Conservation (phyloP, 30 jellyfish, hydroid and myxozoan genomes). For the Catostylus mosaicus region DNA sequence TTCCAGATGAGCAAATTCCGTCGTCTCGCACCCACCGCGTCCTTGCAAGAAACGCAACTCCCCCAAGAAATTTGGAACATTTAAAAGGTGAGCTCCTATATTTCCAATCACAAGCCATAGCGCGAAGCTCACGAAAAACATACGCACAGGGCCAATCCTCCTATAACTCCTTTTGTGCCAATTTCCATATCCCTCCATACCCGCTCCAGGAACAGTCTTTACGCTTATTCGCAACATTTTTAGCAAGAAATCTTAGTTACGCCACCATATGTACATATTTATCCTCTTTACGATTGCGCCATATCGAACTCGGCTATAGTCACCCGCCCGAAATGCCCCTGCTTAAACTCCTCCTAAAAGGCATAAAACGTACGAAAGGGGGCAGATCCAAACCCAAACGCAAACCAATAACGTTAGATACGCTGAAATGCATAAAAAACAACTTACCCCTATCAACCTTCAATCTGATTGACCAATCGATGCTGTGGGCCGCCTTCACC, state of each 20-base stretch:
- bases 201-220: not conserved
- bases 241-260: not conserved
- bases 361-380: not conserved
- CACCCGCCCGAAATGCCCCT: not conserved
- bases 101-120: not conserved
- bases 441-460: not conserved
- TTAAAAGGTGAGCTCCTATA: not conserved
- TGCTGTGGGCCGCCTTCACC: slow-evolving; percentile 3
- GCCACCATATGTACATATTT: not conserved
- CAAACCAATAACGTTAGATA: not conserved
- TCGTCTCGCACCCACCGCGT: not conserved
- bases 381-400: not conserved
- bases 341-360: not conserved
- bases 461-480: not conserved
- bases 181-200: not conserved
- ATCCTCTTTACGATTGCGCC: not conserved
- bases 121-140: not conserved
- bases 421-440: not conserved
- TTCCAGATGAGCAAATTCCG: not conserved
- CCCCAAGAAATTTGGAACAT: not conserved
- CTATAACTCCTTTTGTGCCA: not conserved
- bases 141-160: not conserved
- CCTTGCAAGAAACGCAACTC: not conserved
- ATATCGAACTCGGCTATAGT: not conserved
- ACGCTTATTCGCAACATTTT: not conserved